Evolutionary conservation across 2,797 vertebrate species (phyloP), one percentile per base, ranked within the genome.

Genomic region (Podarcis lilfordi): DNA sequence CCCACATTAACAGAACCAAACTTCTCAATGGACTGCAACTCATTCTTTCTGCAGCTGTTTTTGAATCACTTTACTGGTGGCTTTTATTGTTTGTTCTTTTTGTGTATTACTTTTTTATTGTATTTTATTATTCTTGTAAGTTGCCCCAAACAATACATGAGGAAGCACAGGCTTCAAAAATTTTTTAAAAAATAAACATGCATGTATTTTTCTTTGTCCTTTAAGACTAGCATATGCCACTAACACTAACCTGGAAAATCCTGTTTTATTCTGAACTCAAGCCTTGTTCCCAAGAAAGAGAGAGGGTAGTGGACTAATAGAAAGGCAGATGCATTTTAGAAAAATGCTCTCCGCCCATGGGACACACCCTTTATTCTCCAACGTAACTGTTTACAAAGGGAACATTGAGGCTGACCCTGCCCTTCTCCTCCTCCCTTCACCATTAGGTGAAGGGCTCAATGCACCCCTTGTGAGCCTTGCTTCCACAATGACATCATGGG

Each of bases 401-500:
- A 88, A 92, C 86, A 71, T 84, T 81, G 85, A 4, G 77, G 91
- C 84, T 40, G 64, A 82, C 1, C 0, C 81, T 87, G 5, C 7
- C 29, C 17, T 7, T 40, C 25, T 37, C n/a, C 23, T 5, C 89
- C n/a, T 3, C 45, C 55, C 15, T 89, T 77, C 40, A 82, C 90
- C 88, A 59, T n/a, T 74, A 43, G 91, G 80, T 59, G 61, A 86
- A 40, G 86, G 23, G 23, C 61, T 91, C 93, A 93, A 93, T 91
- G 93, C 71, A 40, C 87, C 94, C 89, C 93, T 94, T 91, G 91
- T 92, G 94, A 83, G 91, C 71, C 11, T 86, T 25, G 89, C 89
- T 89, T 90, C 27, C 64, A 86, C 27, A 1, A 90, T 95, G 96
- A 93, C 95, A 95, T 95, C 94, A 95, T 93, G 37, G 89, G 32